phyloP scores from a whole-genome alignment of 2,113 vertebrate genomes.

The Corvus cornix region DNA sequence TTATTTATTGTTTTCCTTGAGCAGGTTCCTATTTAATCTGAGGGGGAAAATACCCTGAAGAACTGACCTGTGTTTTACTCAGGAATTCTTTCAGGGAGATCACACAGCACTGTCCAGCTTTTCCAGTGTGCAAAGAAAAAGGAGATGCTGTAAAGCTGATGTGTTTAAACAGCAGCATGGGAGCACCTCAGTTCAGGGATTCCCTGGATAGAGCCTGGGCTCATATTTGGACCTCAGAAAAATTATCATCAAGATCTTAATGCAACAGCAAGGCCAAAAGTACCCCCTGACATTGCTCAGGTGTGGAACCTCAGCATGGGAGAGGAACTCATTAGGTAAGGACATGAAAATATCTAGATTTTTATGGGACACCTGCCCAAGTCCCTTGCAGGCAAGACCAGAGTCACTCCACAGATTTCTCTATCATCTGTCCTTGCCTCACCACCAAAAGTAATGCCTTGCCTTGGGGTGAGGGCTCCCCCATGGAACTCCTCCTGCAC shows the following conservation, averaged over 20 bases:
- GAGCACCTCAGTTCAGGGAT: background rate
- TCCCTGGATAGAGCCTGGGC: background rate
- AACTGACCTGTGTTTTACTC: background rate
- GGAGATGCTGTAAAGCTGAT: background rate
- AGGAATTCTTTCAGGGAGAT: background rate
- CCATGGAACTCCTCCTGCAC: background rate
- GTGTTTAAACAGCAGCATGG: background rate
- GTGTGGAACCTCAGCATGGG: background rate
- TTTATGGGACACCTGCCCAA: no score
- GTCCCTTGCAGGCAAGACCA: background rate
- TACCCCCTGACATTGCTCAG: background rate
- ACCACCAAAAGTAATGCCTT: background rate
- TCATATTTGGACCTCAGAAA: background rate
- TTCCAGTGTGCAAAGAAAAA: background rate
- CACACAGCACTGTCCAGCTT: background rate
- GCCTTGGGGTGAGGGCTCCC: rapidly evolving
- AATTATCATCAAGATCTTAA: background rate
- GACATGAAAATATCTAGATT: background rate
- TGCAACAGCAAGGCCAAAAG: background rate
- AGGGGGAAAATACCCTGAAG: background rate
- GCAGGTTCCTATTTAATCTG: background rate
- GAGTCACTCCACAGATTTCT: background rate
- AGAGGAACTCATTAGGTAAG: background rate
- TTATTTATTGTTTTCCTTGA: background rate
- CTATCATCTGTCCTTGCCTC: background rate